Evolutionary conservation across 2,888 invertebrate genomes (phyloP).

Genomic region (Melinaea menophilus): DNA sequence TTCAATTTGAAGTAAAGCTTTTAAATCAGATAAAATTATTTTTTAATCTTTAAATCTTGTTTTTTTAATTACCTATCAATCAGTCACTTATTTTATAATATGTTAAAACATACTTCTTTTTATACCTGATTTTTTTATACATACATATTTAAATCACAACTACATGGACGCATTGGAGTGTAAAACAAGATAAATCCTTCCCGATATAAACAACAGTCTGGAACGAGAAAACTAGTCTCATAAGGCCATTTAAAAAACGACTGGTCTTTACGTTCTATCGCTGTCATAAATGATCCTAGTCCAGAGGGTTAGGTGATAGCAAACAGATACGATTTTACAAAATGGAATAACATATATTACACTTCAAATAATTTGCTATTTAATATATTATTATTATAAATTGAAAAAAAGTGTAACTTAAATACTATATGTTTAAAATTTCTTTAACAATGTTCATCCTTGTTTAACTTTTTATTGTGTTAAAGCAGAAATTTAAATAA

Average conservation of each 20-base stretch:
- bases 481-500: too few species aligned
- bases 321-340: slow-evolving; percentile 26
- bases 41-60: too few species aligned
- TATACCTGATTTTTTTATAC: slow-evolving; percentile 1
- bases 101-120: neutral
- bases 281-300: slow-evolving; percentile 34
- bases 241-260: slow-evolving; percentile 36
- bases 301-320: slow-evolving; percentile 29
- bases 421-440: too few species aligned
- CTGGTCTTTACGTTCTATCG: slow-evolving; percentile 33
- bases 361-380: too few species aligned
- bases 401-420: too few species aligned
- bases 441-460: too few species aligned
- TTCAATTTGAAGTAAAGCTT: too few species aligned
- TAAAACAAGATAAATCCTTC: slow-evolving; percentile 23
- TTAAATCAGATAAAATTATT: too few species aligned
- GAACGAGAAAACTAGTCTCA: slow-evolving; percentile 33
- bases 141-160: neutral
- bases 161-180: slow-evolving; percentile 3
- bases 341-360: slow-evolving; percentile 13
- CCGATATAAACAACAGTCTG: slow-evolving; percentile 22
- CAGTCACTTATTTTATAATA: too few species aligned
- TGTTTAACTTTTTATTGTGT: too few species aligned
- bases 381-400: too few species aligned
- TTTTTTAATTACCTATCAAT: too few species aligned